A percentile compares a stretch with the other conserved stretches of the same genome.
Conservation (phyloP, 1,140 invertebrate species). For the Fragariocoptes setiger region DNA sequence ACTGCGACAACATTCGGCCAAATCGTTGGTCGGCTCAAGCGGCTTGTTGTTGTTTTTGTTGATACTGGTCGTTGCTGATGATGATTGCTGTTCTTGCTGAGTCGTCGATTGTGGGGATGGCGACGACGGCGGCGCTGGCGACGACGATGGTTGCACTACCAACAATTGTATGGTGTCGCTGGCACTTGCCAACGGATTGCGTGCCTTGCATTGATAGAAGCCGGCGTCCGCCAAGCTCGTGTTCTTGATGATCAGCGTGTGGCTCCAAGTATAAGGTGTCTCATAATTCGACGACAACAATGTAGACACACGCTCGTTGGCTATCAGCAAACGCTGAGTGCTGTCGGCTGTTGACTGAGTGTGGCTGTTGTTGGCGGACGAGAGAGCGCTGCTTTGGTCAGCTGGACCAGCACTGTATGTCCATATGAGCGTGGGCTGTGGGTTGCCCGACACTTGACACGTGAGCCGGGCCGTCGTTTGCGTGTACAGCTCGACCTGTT, state of each 20-base stretch:
- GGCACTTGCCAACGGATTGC: not conserved
- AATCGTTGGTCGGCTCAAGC: not conserved
- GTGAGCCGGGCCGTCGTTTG: constrained; percentile 27
- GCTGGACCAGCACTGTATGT: constrained; percentile 33
- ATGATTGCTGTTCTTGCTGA: constrained; percentile 5
- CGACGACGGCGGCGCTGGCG: too few relatives aligned
- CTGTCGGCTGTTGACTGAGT: too few relatives aligned
- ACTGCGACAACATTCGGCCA: constrained; percentile 19
- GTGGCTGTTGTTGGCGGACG: constrained; percentile 22
- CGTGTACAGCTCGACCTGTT: not conserved
- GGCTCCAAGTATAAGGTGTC: constrained; percentile 3
- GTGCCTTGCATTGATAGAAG: constrained; percentile 2
- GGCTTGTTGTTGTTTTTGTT: constrained; percentile 1
- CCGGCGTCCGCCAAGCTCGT: not conserved
- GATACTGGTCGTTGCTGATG: constrained; percentile 4
- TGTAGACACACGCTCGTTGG: not conserved
- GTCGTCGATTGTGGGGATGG: too few relatives aligned
- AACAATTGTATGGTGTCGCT: not conserved
- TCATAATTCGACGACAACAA: not conserved
- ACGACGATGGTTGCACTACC: not conserved
- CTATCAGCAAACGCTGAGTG: constrained; percentile 24
- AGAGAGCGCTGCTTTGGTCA: too few relatives aligned
- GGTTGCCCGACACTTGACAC: constrained; percentile 37
- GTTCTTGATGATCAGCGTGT: constrained; percentile 1
- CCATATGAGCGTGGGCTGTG: constrained; percentile 40